Evolutionary conservation across 1,140 invertebrate genomes (phyloP), one percentile per base, ranked within the genome.

Genomic region (Drosophila paulistorum): DNA sequence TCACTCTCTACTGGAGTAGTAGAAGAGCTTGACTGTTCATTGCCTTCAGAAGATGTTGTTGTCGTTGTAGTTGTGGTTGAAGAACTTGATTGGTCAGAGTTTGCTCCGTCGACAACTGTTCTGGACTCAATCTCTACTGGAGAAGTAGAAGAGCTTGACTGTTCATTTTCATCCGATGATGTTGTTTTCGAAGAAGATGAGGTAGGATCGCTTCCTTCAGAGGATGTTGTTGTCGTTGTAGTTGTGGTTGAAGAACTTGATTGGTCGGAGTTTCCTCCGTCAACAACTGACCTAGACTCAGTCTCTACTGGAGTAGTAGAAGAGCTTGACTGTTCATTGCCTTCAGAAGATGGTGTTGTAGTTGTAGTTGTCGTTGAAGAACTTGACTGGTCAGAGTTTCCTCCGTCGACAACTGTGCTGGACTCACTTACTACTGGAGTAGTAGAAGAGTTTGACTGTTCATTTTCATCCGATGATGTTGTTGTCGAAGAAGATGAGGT

Each of bases 301-400:
- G n/a, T n/a, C n/a, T n/a, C n/a, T n/a, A n/a, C n/a, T n/a, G n/a
- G n/a, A n/a, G n/a, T n/a, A n/a, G n/a, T n/a, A n/a, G n/a, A n/a
- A n/a, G n/a, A n/a, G n/a, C n/a, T n/a, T n/a, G n/a, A n/a, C n/a
- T n/a, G n/a, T n/a, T n/a, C n/a, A n/a, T n/a, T n/a, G n/a, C 48
- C 48, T 26, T 54, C 48, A 7, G 48, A 54, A 26, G 23, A 23
- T 23, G 23, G 11, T 17, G 64, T 35, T 10, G 63, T 63, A 3
- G 39, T 57, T 30, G 67, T 72, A 10, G 37, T 70, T 1, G 57
- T 58, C 0, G 65, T 65, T 0, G 30, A 33, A 20, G 35, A 37
- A 10, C 9, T 37, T 37, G 60, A 65, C n/a, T 65, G 62, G 17
- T 23, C 11, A 3, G 26, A 39, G 20, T n/a, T 48, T 1, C 55